Evolutionary conservation across 2,113 vertebrate genomes (phyloP), one percentile per base, ranked within the genome.

Genomic region (Odocoileus hemionus): DNA sequence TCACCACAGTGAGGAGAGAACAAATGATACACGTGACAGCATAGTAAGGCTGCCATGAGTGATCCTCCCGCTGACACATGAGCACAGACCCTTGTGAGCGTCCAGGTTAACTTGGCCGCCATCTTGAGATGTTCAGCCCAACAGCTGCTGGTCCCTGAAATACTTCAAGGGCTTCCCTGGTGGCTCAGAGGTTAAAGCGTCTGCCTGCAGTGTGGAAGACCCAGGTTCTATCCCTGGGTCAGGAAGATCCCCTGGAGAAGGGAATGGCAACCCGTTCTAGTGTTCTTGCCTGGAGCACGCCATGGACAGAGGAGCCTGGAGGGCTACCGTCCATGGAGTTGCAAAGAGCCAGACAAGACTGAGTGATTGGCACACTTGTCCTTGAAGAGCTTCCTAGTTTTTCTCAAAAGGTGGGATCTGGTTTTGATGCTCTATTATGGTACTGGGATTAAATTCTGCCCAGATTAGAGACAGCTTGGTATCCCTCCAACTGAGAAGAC

Each of bases 31-130:
- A n/a, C 0, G 2, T 45, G 47, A 28, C 57, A 16, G 54, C n/a
- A 17, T 47, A 58, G 17, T 11, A 39, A 57, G 6, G 17, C 45
- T 25, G 84, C 33, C 25, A 13, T 1, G 2, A 57, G 3, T 28
- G 12, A 45, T 0, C 5, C 43, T 25, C 6, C 6, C 0, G 8
- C 6, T 15, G 26, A 82, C 52, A 54, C 3, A 0, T 1, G 67
- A 61, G 25, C 8, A 7, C 17, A 52, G 2, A 26, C 13, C 21
- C 43, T 78, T 30, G 0, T 33, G 84, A 80, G 39, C 5, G 6
- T 61, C 82, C 23, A 0, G 25, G 57, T 15, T 28, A 83, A n/a
- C 12, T 14, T 0, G 1, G 15, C 58, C 58, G 10, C n/a, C 64
- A 47, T 54, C 45, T 43, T 76, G 74, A 58, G 13, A 93, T 52